Percentiles rank a stretch among this genome's conserved stretches.
Evolutionary conservation across 2,888 invertebrate species (phyloP).

Genomic region (Entomobrya proxima): DNA sequence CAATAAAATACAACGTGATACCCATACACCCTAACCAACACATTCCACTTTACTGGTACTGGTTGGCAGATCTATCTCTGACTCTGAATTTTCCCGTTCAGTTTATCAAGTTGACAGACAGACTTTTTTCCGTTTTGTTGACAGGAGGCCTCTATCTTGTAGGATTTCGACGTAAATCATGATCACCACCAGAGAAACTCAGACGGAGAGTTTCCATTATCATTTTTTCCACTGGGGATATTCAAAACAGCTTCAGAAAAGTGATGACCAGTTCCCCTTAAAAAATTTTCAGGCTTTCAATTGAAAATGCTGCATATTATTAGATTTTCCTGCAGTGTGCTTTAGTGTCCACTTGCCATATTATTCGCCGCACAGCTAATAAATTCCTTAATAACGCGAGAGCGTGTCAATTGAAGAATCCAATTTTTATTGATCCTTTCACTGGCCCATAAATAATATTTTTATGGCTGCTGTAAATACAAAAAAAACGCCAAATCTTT

Average conservation of each 20-base stretch:
- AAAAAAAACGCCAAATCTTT: background rate
- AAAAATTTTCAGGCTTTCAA: too few species aligned
- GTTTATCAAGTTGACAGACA: background rate
- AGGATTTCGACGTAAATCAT: background rate
- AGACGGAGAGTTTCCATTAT: background rate
- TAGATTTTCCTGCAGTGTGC: too few species aligned
- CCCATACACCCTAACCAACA: too few species aligned
- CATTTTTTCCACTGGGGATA: background rate
- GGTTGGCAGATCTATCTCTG: background rate
- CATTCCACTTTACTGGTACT: background rate
- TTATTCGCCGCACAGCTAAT: too few species aligned
- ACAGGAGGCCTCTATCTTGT: conserved; percentile 35
- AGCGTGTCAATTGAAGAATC: conserved; percentile 37
- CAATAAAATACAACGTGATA: too few species aligned
- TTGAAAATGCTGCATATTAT: too few species aligned
- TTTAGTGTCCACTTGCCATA: too few species aligned
- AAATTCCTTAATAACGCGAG: background rate
- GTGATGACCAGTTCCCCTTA: background rate
- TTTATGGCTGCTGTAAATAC: conserved; percentile 3
- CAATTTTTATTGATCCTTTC: conserved; percentile 41
- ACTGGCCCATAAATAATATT: conserved; percentile 24
- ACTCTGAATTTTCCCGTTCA: background rate
- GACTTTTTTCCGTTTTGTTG: conserved; percentile 31
- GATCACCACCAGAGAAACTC: too few species aligned
- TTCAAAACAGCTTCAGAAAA: background rate